A percentile compares a stretch with the other conserved stretches of the same genome.
Evolutionary conservation across 2,113 vertebrate genomes (phyloP).

Genomic region (Drymodes brunneopygia): DNA sequence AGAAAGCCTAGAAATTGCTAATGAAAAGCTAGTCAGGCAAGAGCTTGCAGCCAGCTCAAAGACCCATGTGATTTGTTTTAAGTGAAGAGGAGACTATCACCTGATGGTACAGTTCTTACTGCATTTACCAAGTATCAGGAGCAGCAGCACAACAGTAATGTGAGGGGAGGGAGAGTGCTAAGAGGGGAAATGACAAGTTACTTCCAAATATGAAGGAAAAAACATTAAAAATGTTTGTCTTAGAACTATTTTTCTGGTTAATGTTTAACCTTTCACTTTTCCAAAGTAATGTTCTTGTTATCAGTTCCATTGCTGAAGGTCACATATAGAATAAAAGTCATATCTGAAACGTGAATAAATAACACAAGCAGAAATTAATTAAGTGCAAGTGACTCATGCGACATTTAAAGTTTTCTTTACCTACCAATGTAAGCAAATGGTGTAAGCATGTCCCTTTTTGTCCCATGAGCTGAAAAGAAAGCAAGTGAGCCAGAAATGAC

Average conservation of each 20-base stretch:
- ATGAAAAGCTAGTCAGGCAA: neutral
- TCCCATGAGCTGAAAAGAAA: constrained; percentile 33
- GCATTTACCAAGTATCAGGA: neutral
- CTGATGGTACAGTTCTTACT: neutral
- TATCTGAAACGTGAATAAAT: constrained; percentile 65
- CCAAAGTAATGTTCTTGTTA: constrained; percentile 63
- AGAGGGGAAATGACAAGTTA: neutral
- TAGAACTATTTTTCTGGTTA: constrained; percentile 68
- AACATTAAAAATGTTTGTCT: constrained; percentile 69
- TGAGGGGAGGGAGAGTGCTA: neutral
- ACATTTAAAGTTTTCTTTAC: constrained; percentile 63
- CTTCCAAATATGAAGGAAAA: constrained; percentile 47
- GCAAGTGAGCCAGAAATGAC: constrained; percentile 40
- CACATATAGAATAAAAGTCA: constrained; percentile 57
- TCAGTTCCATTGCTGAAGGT: constrained; percentile 65
- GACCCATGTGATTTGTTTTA: neutral
- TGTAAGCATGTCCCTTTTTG: constrained; percentile 57
- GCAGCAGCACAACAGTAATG: neutral
- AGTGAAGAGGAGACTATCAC: neutral
- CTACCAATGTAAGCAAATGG: constrained; percentile 64
- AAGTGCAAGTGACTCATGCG: constrained; percentile 41
- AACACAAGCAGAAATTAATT: constrained; percentile 56
- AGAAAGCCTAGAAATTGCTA: neutral
- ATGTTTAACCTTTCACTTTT: constrained; percentile 67
- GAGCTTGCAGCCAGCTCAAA: neutral